Conservation (phyloP, 2,797 vertebrate species). For the Brachyrhaphis roseni region DNA sequence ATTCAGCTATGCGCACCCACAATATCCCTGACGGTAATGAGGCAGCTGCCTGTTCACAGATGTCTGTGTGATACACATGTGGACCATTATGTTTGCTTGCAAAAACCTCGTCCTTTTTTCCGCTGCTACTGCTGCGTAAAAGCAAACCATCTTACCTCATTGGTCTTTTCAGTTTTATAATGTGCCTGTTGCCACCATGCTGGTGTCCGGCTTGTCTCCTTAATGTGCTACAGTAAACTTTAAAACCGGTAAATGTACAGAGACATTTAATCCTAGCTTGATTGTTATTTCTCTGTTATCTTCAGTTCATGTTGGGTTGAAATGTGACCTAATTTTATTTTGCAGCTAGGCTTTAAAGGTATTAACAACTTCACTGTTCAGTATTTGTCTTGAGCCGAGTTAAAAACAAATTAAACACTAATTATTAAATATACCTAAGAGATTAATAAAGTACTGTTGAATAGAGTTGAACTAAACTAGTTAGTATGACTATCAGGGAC, state of each 20-base stretch:
- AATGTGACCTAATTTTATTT: neutral
- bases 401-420: neutral
- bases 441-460: neutral
- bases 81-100: slow-evolving; percentile 17
- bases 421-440: neutral
- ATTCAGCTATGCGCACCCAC: slow-evolving; percentile 37
- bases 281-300: neutral
- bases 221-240: neutral
- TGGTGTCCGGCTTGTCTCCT: slow-evolving; percentile 8
- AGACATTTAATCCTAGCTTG: neutral
- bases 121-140: neutral
- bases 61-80: slow-evolving; percentile 42
- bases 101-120: slow-evolving; percentile 42
- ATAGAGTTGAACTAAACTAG: neutral
- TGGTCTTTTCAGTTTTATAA: neutral
- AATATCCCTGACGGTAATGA: slow-evolving; percentile 50
- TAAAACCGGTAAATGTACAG: neutral
- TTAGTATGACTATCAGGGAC: neutral
- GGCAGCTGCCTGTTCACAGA: slow-evolving; percentile 37
- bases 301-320: neutral
- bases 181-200: neutral
- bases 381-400: neutral
- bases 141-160: slow-evolving; percentile 17
- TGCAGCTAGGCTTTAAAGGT: neutral
- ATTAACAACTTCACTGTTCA: neutral